phyloP scores from a whole-genome alignment of 1,140 invertebrate genomes.

The Zaprionus inermis region DNA sequence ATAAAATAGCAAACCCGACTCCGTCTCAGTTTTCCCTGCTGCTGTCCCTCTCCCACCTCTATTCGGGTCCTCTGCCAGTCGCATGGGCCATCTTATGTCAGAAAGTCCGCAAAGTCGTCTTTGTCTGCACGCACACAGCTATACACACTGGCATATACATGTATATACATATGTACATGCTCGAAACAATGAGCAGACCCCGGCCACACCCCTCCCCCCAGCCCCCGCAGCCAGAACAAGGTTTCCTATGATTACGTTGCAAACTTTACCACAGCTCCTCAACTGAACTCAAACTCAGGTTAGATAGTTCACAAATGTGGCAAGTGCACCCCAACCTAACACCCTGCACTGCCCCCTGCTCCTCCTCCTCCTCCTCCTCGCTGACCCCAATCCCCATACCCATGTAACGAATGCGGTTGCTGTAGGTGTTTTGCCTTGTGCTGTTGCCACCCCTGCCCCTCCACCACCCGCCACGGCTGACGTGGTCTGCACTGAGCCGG shows the following conservation, averaged over 20 bases:
- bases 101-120: slow-evolving; percentile 76
- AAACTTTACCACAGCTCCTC: slow-evolving; percentile 81
- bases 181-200: slow-evolving; percentile 31
- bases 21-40: not conserved
- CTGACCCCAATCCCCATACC: not conserved
- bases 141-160: not conserved
- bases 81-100: slow-evolving; percentile 73
- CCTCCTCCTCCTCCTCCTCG: not conserved
- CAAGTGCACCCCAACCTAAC: slow-evolving; percentile 36
- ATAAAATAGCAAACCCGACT: slow-evolving; percentile 65
- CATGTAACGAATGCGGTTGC: slow-evolving; percentile 73
- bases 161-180: slow-evolving; percentile 16
- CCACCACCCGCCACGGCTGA: not conserved
- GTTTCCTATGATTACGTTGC: slow-evolving; percentile 80
- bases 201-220: slow-evolving; percentile 9
- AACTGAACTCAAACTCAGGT: slow-evolving; percentile 76
- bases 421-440: slow-evolving; percentile 69
- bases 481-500: slow-evolving; percentile 8
- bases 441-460: not conserved
- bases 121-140: slow-evolving; percentile 51
- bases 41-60: not conserved
- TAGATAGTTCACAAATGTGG: slow-evolving; percentile 75
- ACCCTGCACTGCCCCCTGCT: not conserved
- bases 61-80: slow-evolving; percentile 13
- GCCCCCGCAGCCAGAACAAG: slow-evolving; percentile 60